phyloP scores from a whole-genome alignment of 2,797 vertebrate genomes.

The Lagocephalus sceleratus region DNA sequence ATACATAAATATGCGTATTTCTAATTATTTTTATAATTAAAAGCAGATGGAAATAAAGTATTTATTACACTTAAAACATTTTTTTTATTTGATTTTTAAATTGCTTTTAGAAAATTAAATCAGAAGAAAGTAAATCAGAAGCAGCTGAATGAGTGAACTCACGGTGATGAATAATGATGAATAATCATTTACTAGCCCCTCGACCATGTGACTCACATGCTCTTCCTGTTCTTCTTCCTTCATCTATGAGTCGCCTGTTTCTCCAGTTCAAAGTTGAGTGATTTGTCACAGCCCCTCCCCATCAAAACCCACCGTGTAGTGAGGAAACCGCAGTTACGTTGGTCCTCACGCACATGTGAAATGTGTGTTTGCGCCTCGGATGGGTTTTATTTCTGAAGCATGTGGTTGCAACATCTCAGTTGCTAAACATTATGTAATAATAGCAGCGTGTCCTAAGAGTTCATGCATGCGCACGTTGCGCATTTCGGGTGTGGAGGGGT shows the following conservation, averaged over 20 bases:
- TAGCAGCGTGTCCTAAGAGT: constrained; percentile 11
- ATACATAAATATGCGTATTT: no score
- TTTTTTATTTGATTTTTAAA: no score
- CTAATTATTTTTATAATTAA: no score
- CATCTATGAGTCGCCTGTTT: constrained; percentile 47
- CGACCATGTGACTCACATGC: constrained; percentile 20
- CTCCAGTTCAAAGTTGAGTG: constrained; percentile 75
- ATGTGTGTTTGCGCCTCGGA: constrained; percentile 16
- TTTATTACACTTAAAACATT: no score
- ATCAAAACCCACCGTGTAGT: constrained; percentile 62
- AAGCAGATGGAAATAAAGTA: no score
- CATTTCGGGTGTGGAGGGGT: constrained; percentile 10
- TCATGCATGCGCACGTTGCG: constrained; percentile 8
- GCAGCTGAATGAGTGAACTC: constrained; percentile 1
- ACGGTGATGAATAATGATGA: constrained; percentile 42
- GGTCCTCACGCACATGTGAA: constrained; percentile 42
- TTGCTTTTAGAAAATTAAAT: constrained; percentile 20
- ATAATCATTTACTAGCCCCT: constrained; percentile 32
- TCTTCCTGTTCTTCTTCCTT: constrained; percentile 61
- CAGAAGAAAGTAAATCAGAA: constrained; percentile 12
- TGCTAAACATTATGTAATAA: constrained; percentile 26
- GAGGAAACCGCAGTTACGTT: constrained; percentile 66
- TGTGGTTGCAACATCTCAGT: constrained; percentile 13
- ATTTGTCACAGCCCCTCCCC: constrained; percentile 52
- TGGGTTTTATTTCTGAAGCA: constrained; percentile 9